phyloP scores from a whole-genome alignment of 2,797 vertebrate genomes.

The Cuculus canorus region DNA sequence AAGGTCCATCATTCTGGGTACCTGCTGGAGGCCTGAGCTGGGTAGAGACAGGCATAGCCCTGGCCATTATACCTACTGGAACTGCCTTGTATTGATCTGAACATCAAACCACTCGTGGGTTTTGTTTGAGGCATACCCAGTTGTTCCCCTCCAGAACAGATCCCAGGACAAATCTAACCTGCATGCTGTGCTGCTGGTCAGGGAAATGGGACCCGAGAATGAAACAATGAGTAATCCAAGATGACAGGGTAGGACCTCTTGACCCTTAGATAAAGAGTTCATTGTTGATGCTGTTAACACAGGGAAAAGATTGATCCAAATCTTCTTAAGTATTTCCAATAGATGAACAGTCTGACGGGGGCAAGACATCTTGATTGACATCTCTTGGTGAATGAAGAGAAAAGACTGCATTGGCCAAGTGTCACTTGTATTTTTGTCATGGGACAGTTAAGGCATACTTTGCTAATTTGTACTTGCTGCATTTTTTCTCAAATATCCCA shows the following conservation, averaged over 20 bases:
- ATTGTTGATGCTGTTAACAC: slow-evolving; percentile 45
- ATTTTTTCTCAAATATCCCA: background rate
- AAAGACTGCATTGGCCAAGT: slow-evolving; percentile 19
- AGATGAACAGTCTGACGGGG: slow-evolving; percentile 22
- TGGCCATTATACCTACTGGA: background rate
- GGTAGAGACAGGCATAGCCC: background rate
- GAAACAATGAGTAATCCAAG: slow-evolving; percentile 61
- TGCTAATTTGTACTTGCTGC: background rate
- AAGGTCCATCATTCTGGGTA: background rate
- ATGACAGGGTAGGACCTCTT: slow-evolving; percentile 39
- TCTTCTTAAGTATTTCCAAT: slow-evolving; percentile 59
- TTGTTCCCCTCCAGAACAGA: background rate
- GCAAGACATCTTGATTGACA: slow-evolving; percentile 40
- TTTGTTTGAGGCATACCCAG: background rate
- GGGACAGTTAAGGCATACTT: background rate
- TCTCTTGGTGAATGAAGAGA: slow-evolving; percentile 13
- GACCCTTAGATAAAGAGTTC: slow-evolving; percentile 54
- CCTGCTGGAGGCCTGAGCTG: background rate
- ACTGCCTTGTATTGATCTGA: background rate
- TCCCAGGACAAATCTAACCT: background rate
- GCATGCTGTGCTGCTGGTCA: background rate
- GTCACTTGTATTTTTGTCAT: slow-evolving; percentile 15
- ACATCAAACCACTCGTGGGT: background rate
- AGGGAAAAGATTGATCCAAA: slow-evolving; percentile 47
- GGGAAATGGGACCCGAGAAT: background rate